Conservation (phyloP, 2,888 invertebrate species). For the Empis livida region DNA sequence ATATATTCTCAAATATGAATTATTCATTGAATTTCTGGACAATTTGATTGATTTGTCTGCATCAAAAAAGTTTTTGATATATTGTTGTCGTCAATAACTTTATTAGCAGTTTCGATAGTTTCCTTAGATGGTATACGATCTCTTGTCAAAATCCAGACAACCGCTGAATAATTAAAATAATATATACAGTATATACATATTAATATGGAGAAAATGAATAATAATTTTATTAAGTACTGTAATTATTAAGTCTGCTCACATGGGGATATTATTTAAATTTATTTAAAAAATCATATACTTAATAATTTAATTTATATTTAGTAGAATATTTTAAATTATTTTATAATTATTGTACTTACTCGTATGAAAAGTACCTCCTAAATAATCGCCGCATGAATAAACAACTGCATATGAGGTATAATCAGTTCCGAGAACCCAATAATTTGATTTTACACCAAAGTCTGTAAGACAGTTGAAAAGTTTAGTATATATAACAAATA, state of each 20-base stretch:
- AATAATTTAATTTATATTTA: background rate
- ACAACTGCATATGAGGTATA: constrained; percentile 45
- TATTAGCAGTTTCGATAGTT: constrained; percentile 8
- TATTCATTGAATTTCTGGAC: constrained; percentile 10
- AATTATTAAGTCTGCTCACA: too few species aligned
- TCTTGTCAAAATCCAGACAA: constrained; percentile 19
- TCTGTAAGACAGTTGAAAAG: too few species aligned
- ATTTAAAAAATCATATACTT: background rate
- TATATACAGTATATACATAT: background rate
- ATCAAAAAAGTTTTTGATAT: constrained; percentile 10
- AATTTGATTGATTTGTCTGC: constrained; percentile 14
- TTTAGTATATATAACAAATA: too few species aligned
- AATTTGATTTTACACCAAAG: constrained; percentile 21
- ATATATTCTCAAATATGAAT: background rate
- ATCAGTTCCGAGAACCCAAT: constrained; percentile 50
- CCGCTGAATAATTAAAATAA: constrained; percentile 9
- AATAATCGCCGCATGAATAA: constrained; percentile 39
- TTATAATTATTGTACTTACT: constrained; percentile 13
- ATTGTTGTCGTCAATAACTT: constrained; percentile 10
- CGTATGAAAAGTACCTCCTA: constrained; percentile 13
- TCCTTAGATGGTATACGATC: constrained; percentile 10
- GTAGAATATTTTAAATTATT: background rate
- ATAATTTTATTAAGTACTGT: background rate
- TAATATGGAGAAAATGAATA: background rate
- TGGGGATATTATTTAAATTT: background rate